Evolutionary conservation across 2,888 invertebrate genomes (phyloP), one percentile per base, ranked within the genome.

Genomic region (Cybosia mesomella): DNA sequence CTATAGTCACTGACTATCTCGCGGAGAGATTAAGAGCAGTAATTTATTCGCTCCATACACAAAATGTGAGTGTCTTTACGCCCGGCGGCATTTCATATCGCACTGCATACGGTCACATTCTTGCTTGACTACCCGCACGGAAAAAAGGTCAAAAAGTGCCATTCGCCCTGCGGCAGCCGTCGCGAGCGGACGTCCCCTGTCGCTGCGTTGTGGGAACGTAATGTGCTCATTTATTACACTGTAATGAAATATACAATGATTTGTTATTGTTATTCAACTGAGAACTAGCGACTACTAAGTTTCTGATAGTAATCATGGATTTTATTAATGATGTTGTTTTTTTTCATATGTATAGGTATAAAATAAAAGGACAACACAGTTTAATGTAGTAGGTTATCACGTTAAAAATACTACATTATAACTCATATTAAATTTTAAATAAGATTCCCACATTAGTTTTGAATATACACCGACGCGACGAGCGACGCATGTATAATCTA

Each of bases 91-190:
- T 75, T 83, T 86, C 90, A 92, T 92, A 91, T 91, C 91, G 91
- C 91, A 90, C 90, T 83, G 73, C 76, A 86, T 80, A 83, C 86
- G 91, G 91, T 91, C 91, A 91, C 91, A 91, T 91, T 91, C 91
- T 88, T 87, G 82, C 81, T 60, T 80, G 80, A 86, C 89, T 91
- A 91, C 91, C 90, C 90, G 85, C 78, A 75, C 54, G 80, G 80
- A 85, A 88, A 87, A 85, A 85, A 83, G 75, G 62, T n/a, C 28
- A 80, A 84, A 81, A 81, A 76, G 72, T 72, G 73, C 80, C 87
- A 91, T 78, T 90, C 73, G 85, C 85, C 91, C 89, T 61, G 81
- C 77, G 91, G 91, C 90, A 71, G 75, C 77, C 77, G 82, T 77
- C 79, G 86, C 81, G 87, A 83, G 83, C 81, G 85, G 89, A 88